phyloP scores from a whole-genome alignment of 2,797 vertebrate species.

The Margarornis squamiger region DNA sequence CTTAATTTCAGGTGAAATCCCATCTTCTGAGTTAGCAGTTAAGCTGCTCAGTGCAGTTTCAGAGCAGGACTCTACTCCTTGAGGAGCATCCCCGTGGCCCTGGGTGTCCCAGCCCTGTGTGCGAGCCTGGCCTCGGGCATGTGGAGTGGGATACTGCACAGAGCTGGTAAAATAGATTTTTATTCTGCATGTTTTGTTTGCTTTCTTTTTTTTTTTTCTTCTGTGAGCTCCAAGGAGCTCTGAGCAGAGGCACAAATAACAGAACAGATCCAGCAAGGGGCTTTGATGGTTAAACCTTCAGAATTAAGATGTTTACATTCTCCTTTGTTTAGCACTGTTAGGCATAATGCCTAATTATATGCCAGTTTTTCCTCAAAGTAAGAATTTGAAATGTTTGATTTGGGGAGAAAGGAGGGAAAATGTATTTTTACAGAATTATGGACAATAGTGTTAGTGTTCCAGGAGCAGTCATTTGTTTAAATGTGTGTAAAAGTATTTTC shows the following conservation, averaged over 20 bases:
- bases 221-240: neutral
- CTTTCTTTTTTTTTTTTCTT: neutral
- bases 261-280: neutral
- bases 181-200: neutral
- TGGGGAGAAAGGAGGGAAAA: constrained; percentile 9
- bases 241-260: neutral
- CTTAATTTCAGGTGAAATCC: constrained; percentile 73
- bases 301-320: constrained; percentile 69
- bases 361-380: constrained; percentile 62
- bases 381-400: constrained; percentile 65
- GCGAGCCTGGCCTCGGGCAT: neutral
- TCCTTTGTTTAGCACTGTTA: constrained; percentile 67
- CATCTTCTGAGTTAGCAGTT: constrained; percentile 55
- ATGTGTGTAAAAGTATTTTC: constrained; percentile 54
- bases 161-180: neutral
- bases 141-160: neutral
- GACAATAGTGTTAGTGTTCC: constrained; percentile 61
- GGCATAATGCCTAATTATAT: constrained; percentile 68
- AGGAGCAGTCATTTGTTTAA: constrained; percentile 61
- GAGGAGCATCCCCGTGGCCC: neutral
- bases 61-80: constrained; percentile 44
- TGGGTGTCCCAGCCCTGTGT: neutral
- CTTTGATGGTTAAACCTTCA: constrained; percentile 57
- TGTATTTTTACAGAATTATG: constrained; percentile 57
- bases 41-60: constrained; percentile 15